Evolutionary conservation across 2,888 invertebrate genomes (phyloP), one percentile per base, ranked within the genome.

Genomic region (Sepioteuthis lessoniana): DNA sequence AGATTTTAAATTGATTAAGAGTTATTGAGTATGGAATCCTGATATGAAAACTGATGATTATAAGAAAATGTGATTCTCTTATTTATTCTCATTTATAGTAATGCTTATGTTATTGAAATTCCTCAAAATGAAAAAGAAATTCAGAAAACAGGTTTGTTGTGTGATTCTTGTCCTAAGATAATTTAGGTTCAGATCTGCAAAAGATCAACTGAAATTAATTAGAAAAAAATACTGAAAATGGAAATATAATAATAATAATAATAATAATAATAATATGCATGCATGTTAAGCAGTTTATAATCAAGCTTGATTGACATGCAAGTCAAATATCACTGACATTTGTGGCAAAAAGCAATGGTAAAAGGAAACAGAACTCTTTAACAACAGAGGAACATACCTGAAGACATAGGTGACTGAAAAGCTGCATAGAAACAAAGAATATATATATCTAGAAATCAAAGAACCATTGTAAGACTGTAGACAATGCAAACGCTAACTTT

Each of bases 371-470:
- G 91, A n/a, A 92, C n/a, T 92, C 47, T 76, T 76, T 16, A 76
- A 76, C 76, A n/a, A 91, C 91, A 91, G 28, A 93, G 55, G n/a
- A 93, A 93, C 93, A 93, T 96, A 96, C 96, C 96, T 96, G 96
- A 96, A 96, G 94, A 95, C 94, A 95, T 96, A 96, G 91, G 96
- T 96, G 91, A 96, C 96, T 94, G 96, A 95, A 94, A 95, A 96
- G 95, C 95, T 96, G 95, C 42, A 95, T 92, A 94, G 93, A 93
- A 93, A 94, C 94, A 94, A 94, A 94, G 37, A 95, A 91, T 93
- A 55, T 42, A 42, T 42, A 42, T 42, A 42, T 94, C 94, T 94
- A 55, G 38, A 94, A 60, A 47, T 60, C 31, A 50, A 94, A 60
- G 42, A 42, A 37, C 47, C 31, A 60, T 46, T 47, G 38, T 47